Evolutionary conservation across 2,888 invertebrate genomes (phyloP), one percentile per base, ranked within the genome.

Genomic region (Eilema depressum): DNA sequence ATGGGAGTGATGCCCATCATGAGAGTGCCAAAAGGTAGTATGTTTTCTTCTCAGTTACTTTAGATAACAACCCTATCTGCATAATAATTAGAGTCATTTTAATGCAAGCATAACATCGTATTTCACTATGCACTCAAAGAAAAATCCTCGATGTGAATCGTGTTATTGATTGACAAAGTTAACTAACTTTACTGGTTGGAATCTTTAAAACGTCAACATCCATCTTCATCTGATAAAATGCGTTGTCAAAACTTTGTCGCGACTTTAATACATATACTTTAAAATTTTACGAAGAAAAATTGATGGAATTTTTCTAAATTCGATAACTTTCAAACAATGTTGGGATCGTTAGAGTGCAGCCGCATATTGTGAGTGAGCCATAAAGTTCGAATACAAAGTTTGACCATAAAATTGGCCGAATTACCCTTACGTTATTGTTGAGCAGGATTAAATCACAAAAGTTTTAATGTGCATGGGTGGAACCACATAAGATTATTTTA

Each of bases 1-100:
- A 97, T 97, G 97, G 97, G 97, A 4, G 95, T 97, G 0, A 97
- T 97, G 97, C 97, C 97, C 0, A 97, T 97, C 60, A 97, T 97
- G 94, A 94, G 97, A 61, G 96, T 96, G 63, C 95, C 96, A 3
- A 95, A 92, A 81, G 92, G 96, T 93, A 90, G 30, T 37, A 4
- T 56, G 56, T 53, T 23, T 0, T 65, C 12, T 30, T 53, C n/a
- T 53, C 8, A 20, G 11, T 17, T 7, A 63, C 2, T 30, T 5
- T 62, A 8, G 25, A 37, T 37, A 14, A 33, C 23, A 23, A 33
- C n/a, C 23, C 33, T 23, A 17, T 61, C 14, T n/a, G 28, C 0
- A 41, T 12, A 1, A 33, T 37, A 23, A 33, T 2, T 12, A 30
- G 23, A 62, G 61, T 33, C 1, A 33, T 14, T 62, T 62, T 33